A percentile compares a stretch with the other conserved stretches of the same genome.
Conservation (phyloP, 2,888 invertebrate species). For the Tortrix viridana region DNA sequence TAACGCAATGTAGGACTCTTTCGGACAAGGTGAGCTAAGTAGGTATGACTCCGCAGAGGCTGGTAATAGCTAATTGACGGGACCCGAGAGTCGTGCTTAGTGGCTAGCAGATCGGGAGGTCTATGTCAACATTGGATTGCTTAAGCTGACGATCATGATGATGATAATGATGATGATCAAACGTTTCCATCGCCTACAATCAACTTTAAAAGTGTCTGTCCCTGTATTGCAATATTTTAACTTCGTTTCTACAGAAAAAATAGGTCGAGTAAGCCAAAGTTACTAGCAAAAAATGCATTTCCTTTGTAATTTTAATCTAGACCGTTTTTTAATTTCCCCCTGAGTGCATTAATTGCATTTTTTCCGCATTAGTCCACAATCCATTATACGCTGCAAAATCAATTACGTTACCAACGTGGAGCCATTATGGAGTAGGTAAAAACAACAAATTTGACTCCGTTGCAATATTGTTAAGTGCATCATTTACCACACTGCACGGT, state of each 20-base stretch:
- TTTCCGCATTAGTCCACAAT: slow-evolving; percentile 53
- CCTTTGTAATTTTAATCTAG: slow-evolving; percentile 14
- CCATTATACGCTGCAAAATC: slow-evolving; percentile 44
- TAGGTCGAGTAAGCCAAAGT: slow-evolving; percentile 21
- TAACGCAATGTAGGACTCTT: no score
- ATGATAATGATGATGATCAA: no score
- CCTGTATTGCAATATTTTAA: no score
- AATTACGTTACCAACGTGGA: slow-evolving; percentile 43
- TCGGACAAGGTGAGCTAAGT: no score
- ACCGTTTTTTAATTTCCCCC: slow-evolving; percentile 34
- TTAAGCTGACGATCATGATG: no score
- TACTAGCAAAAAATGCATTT: slow-evolving; percentile 7
- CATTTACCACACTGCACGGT: slow-evolving; percentile 53
- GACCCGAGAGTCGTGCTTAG: no score
- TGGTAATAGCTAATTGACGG: no score
- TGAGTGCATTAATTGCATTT: slow-evolving; percentile 46
- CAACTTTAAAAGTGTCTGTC: no score
- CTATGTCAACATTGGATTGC: no score
- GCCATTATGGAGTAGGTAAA: slow-evolving; percentile 41
- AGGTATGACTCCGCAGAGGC: no score
- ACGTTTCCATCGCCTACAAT: no score
- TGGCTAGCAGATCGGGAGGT: no score
- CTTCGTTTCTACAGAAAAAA: background rate
- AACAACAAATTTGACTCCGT: slow-evolving; percentile 60
- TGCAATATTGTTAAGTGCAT: slow-evolving; percentile 70